Conservation (phyloP, 2,113 vertebrate genomes). For the Ammodytes marinus region DNA sequence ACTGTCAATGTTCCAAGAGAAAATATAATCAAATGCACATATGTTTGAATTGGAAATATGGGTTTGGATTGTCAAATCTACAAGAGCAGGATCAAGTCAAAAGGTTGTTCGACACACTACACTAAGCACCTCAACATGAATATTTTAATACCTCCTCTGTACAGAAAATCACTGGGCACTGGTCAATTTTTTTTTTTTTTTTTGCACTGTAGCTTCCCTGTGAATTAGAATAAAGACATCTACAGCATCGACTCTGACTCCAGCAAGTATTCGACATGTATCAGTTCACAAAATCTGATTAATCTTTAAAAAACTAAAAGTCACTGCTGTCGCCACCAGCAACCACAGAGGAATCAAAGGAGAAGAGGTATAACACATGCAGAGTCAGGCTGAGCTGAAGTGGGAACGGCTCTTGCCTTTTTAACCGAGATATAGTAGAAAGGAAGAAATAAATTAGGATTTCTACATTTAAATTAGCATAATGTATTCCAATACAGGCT, state of each 20-base stretch:
- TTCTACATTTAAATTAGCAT: not conserved
- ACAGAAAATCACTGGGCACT: not conserved
- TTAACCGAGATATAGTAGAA: not conserved
- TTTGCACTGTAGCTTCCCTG: not conserved
- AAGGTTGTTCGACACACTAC: not conserved
- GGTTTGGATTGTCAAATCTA: not conserved
- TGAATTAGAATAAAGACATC: not conserved
- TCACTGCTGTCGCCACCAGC: not conserved
- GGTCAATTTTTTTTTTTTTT: not conserved
- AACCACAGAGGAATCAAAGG: not conserved
- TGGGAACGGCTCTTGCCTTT: not conserved
- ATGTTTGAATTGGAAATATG: slow-evolving; percentile 1
- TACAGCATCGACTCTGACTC: not conserved
- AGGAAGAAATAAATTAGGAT: not conserved
- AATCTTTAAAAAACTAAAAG: slow-evolving; percentile 12
- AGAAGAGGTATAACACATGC: not conserved
- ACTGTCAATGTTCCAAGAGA: not conserved
- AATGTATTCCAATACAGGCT: not conserved
- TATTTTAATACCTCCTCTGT: not conserved
- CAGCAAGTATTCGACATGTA: not conserved
- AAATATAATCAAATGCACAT: not conserved
- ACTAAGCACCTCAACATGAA: not conserved
- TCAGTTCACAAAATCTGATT: not conserved
- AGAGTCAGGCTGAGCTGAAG: not conserved
- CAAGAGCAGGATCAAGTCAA: not conserved